phyloP scores from a whole-genome alignment of 1,140 invertebrate genomes.

The Ceratina calcarata region DNA sequence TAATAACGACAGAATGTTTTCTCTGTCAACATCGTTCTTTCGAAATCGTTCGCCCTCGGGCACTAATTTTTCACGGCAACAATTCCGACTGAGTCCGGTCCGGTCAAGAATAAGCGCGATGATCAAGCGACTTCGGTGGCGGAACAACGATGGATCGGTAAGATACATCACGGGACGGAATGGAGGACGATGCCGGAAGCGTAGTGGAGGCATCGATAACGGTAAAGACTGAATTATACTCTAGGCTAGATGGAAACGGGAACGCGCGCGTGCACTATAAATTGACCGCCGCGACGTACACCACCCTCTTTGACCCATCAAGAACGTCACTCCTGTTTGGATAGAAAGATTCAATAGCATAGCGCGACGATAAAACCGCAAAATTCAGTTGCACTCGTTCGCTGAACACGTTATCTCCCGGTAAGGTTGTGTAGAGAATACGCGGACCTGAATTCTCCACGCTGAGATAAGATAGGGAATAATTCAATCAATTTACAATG shows the following conservation, averaged over 20 bases:
- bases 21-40: background rate
- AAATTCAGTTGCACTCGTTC: background rate
- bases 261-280: slow-evolving; percentile 52
- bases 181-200: slow-evolving; percentile 17
- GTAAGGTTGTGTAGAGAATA: too few relatives aligned
- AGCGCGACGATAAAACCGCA: background rate
- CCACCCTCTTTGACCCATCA: slow-evolving; percentile 31
- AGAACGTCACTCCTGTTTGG: slow-evolving; percentile 43
- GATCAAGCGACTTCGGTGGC: slow-evolving; percentile 2
- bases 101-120: slow-evolving; percentile 6
- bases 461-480: too few relatives aligned
- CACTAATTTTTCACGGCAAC: background rate
- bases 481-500: too few relatives aligned
- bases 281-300: slow-evolving; percentile 31
- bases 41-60: background rate
- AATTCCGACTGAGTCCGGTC: background rate
- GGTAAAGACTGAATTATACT: slow-evolving; percentile 50
- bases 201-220: slow-evolving; percentile 41
- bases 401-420: too few relatives aligned
- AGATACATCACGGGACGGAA: slow-evolving; percentile 37
- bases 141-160: slow-evolving; percentile 28
- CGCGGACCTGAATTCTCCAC: too few relatives aligned
- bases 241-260: slow-evolving; percentile 37
- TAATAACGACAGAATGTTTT: too few relatives aligned
- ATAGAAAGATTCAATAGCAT: slow-evolving; percentile 50